Conservation (phyloP, 2,113 vertebrate species). For the Dissostichus mawsoni region DNA sequence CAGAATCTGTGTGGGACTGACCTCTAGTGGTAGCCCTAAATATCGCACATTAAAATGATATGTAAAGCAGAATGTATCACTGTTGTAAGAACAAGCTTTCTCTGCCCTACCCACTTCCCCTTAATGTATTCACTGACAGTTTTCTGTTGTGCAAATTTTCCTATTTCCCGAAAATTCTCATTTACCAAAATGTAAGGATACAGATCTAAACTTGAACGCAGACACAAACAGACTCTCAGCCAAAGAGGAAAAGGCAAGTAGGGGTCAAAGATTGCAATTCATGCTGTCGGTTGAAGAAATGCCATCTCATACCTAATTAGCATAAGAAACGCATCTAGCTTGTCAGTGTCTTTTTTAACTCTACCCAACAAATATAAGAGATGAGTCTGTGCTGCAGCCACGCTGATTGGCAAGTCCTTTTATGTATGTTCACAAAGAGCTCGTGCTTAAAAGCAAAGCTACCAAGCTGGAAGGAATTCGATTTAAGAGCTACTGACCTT, state of each 20-base stretch:
- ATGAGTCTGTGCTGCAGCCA: not conserved
- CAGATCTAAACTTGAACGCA: slow-evolving; percentile 22
- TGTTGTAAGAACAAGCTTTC: not conserved
- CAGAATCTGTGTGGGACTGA: slow-evolving; percentile 55
- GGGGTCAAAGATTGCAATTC: slow-evolving; percentile 21
- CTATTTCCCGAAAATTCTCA: not conserved
- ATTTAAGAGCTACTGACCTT: slow-evolving; percentile 60
- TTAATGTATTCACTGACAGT: too few relatives aligned
- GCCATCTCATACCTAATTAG: slow-evolving; percentile 39
- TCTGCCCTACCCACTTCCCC: not conserved
- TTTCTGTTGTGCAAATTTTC: slow-evolving; percentile 21
- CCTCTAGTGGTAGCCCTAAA: slow-evolving; percentile 67
- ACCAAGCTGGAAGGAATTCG: slow-evolving; percentile 40
- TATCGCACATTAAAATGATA: not conserved
- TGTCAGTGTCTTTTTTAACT: slow-evolving; percentile 25
- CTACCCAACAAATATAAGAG: slow-evolving; percentile 1
- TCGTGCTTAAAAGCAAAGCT: slow-evolving; percentile 27
- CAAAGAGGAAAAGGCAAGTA: not conserved
- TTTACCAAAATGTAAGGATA: slow-evolving; percentile 21
- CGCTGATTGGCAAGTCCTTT: slow-evolving; percentile 33
- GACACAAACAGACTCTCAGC: not conserved
- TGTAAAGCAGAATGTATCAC: not conserved
- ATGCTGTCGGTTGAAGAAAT: slow-evolving; percentile 38
- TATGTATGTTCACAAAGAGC: slow-evolving; percentile 39
- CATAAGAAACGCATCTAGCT: slow-evolving; percentile 36